phyloP scores from a whole-genome alignment of 2,797 vertebrate genomes.

The Sebastes nivosus region DNA sequence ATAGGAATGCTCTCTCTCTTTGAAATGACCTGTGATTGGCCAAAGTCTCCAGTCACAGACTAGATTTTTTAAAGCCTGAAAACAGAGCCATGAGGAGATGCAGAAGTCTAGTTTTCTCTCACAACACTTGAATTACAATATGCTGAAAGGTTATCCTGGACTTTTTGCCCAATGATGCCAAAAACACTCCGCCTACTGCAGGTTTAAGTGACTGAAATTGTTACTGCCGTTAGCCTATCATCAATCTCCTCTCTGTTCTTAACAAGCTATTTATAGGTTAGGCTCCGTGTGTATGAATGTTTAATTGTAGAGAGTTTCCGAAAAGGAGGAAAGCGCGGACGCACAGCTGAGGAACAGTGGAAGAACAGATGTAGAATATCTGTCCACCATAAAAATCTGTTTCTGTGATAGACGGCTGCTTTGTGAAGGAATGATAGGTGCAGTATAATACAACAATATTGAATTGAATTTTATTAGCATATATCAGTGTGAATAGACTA shows the following conservation, averaged over 20 bases:
- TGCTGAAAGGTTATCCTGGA: too few species aligned
- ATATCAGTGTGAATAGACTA: too few species aligned
- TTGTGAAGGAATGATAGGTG: slow-evolving; percentile 3
- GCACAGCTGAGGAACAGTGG: not conserved
- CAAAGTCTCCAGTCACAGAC: too few species aligned
- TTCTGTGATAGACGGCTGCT: slow-evolving; percentile 23
- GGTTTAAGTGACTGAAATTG: slow-evolving; percentile 23
- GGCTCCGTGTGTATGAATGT: slow-evolving; percentile 60
- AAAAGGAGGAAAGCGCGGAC: slow-evolving; percentile 7
- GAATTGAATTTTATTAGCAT: too few species aligned
- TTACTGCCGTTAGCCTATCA: slow-evolving; percentile 21
- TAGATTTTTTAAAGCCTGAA: too few species aligned
- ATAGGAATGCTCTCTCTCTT: too few species aligned
- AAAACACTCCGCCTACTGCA: too few species aligned
- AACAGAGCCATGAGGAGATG: too few species aligned
- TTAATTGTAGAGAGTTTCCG: slow-evolving; percentile 41
- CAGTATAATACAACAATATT: not conserved
- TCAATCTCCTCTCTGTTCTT: slow-evolving; percentile 53
- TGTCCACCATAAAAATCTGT: not conserved
- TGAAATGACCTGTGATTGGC: too few species aligned
- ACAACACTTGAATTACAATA: too few species aligned
- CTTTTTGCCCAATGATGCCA: too few species aligned
- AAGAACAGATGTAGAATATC: not conserved
- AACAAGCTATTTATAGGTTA: slow-evolving; percentile 56
- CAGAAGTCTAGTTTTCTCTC: too few species aligned